These are phyloP conservation scores for Spicauda simplicius DNA, from an alignment of 2,888 invertebrate genomes.

Conservation along the genomic window DNA sequence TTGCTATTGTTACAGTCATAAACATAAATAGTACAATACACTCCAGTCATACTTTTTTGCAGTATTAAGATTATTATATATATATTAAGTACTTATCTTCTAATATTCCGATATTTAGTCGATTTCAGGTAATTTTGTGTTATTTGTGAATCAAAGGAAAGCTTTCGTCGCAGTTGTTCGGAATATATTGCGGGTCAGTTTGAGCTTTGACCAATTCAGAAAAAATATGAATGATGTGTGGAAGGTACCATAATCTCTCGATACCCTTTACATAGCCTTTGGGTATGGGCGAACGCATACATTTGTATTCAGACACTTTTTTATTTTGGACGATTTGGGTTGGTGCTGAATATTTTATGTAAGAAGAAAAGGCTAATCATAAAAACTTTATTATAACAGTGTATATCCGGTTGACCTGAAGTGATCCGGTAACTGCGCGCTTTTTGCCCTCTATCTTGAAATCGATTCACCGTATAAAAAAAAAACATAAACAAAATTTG, in stretches of 20 bases:
- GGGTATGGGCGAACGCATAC: neutral
- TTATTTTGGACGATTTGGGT: neutral
- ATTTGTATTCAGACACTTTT: neutral
- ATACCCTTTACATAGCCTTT: neutral
- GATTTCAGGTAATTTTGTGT: no score
- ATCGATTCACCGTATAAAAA: no score
- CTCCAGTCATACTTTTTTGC: no score
- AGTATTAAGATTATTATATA: no score
- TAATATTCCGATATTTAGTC: no score
- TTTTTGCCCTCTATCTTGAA: no score
- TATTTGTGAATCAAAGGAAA: no score
- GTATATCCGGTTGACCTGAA: neutral
- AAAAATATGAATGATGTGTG: neutral
- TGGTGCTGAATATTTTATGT: neutral
- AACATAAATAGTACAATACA: no score
- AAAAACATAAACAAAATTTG: no score
- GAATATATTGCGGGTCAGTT: neutral
- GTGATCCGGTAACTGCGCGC: no score
- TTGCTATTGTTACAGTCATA: no score
- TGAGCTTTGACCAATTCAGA: neutral
- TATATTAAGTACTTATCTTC: no score
- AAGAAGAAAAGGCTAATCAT: neutral
- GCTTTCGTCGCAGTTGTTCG: neutral
- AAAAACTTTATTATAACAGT: neutral
- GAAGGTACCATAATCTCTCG: neutral